These are phyloP conservation scores for Eupithecia tripunctaria DNA, from an alignment of 2,888 invertebrate genomes.

Conservation along the genomic window DNA sequence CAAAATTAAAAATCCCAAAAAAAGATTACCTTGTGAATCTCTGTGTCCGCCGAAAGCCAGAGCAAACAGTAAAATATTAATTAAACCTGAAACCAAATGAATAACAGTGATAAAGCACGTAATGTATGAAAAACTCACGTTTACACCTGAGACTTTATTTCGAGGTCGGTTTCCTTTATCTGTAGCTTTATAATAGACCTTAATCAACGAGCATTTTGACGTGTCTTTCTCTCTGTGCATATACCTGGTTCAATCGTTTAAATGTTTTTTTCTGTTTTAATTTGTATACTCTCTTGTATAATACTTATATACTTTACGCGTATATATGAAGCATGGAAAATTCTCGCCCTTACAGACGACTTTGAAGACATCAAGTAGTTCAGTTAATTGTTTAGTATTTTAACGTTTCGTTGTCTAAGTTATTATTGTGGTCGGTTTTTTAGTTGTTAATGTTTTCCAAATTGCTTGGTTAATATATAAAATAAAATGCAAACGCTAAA, in stretches of 20 bases:
- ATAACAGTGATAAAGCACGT: conserved; percentile 63
- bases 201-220: neutral
- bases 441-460: no score
- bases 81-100: conserved; percentile 56
- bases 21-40: conserved; percentile 50
- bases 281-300: neutral
- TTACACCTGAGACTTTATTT: conserved; percentile 20
- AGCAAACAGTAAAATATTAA: conserved; percentile 65
- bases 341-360: no score
- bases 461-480: no score
- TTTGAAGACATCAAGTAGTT: no score
- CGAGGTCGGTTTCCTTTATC: neutral
- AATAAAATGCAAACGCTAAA: no score
- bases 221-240: neutral
- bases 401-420: neutral
- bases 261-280: neutral
- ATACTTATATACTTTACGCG: no score
- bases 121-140: conserved; percentile 51
- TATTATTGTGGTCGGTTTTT: no score
- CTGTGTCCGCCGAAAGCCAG: conserved; percentile 55
- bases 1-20: conserved; percentile 55
- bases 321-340: neutral
- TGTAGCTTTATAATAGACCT: neutral
- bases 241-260: no score
- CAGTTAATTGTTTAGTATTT: no score